These are phyloP conservation scores for Dipodomys merriami DNA, from an alignment of 2,113 vertebrate genomes.

Conservation along the genomic window DNA sequence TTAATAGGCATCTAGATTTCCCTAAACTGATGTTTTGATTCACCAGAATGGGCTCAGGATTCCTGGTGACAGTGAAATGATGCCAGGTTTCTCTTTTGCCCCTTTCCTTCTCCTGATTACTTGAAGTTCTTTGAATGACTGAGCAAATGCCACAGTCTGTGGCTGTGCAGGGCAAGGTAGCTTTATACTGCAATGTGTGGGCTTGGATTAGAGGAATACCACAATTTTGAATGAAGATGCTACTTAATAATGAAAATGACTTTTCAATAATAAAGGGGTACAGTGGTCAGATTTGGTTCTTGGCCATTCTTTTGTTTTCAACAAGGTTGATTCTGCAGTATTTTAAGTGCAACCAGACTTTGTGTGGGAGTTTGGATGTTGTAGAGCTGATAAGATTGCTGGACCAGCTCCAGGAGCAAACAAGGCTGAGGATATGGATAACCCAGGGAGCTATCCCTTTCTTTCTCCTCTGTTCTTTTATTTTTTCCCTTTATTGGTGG, in stretches of 20 bases:
- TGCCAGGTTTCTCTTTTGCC: not conserved
- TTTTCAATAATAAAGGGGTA: not conserved
- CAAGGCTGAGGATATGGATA: not conserved
- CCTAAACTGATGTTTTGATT: not conserved
- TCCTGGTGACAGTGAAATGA: not conserved
- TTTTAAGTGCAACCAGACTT: not conserved
- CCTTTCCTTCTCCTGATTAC: not conserved
- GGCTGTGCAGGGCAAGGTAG: not conserved
- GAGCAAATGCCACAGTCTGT: not conserved
- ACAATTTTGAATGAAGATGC: not conserved
- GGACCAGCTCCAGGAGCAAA: rapidly evolving
- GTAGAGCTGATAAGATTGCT: not conserved
- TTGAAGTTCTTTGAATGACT: not conserved
- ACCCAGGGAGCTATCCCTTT: not conserved
- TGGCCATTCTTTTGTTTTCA: constrained; percentile 33
- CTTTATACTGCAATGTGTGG: not conserved
- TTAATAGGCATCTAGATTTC: not conserved
- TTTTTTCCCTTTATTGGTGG: no score
- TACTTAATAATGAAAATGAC: not conserved
- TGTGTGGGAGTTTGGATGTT: not conserved
- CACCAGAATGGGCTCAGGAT: not conserved
- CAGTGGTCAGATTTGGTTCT: not conserved
- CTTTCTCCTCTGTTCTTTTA: no score
- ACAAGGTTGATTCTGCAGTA: not conserved
- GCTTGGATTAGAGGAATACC: no score